Evolutionary conservation across 2,888 invertebrate genomes (phyloP), one percentile per base, ranked within the genome.

Genomic region (Horisme vitalbata): DNA sequence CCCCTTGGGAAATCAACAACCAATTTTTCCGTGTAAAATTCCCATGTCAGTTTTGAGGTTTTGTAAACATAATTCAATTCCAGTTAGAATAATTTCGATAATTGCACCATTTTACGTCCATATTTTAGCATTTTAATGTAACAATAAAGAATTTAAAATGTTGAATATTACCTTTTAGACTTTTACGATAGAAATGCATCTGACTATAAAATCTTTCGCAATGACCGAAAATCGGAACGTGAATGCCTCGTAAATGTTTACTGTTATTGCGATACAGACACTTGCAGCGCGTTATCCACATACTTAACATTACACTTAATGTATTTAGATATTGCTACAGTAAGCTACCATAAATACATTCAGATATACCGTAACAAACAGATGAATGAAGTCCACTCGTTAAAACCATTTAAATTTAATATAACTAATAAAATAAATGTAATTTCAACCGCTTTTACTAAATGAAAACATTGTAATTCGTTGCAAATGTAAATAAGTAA

Each of bases 221-320:
- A 68, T 52, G 46, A 45, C 36, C 53, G 21, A 57, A 57, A 58
- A 65, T 60, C 55, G 50, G 61, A 60, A 59, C 64, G 64, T 73
- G 71, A 71, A 70, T 68, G 52, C 52, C 44, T 77, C 76, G 70
- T 78, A 69, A 78, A 76, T 65, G 48, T 68, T 72, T 71, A 72
- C 70, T 64, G 55, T 59, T 56, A 58, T 61, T 63, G 46, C 50
- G 55, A 62, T 61, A 47, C 45, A 44, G 46, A 37, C 39, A 51
- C 41, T 56, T 54, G 45, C 32, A 21, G 38, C 41, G 41, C 36
- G 32, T 28, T 47, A 44, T 45, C 39, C 38, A 45, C 41, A 11
- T 31, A 35, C 14, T 33, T 41, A 31, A 37, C 9, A 30, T 31
- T 34, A 26, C 41, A 12, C 15, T 15, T 28, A 37, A 30, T 41